Percentiles rank a stretch among this genome's conserved stretches.
Conservation (phyloP, 1,140 invertebrate genomes). For the Geopemphigus sp. region DNA sequence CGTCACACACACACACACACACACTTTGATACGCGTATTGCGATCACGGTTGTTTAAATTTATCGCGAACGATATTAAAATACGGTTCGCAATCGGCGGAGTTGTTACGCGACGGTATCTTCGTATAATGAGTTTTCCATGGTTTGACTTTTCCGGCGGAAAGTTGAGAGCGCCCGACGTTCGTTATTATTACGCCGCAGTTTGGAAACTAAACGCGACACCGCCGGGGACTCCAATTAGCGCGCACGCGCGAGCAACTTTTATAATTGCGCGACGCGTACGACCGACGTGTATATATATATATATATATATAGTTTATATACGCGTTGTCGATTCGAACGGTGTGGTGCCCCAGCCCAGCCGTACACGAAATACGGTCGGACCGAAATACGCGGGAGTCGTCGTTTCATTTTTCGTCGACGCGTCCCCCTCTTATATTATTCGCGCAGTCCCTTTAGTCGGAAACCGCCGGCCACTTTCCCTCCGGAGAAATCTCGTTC, state of each 20-base stretch:
- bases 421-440: too few species aligned
- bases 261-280: constrained; percentile 1
- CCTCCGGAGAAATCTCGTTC: too few species aligned
- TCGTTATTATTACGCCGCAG: constrained; percentile 4
- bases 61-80: constrained; percentile 22
- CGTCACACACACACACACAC: too few species aligned
- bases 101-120: neutral
- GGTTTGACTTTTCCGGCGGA: constrained; percentile 12
- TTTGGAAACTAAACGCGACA: constrained; percentile 20
- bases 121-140: constrained; percentile 21
- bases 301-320: neutral
- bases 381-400: too few species aligned
- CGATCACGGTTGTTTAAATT: constrained; percentile 10
- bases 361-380: too few species aligned
- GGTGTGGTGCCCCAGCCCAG: too few species aligned
- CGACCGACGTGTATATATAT: neutral
- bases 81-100: neutral
- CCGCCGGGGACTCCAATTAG: neutral
- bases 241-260: neutral
- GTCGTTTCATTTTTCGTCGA: too few species aligned
- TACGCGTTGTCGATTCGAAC: too few species aligned
- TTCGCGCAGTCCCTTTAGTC: too few species aligned
- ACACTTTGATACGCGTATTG: too few species aligned
- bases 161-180: constrained; percentile 24
- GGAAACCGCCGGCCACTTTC: too few species aligned